Evolutionary conservation across 2,888 invertebrate species (phyloP).

Genomic region (Coelopa pilipes): DNA sequence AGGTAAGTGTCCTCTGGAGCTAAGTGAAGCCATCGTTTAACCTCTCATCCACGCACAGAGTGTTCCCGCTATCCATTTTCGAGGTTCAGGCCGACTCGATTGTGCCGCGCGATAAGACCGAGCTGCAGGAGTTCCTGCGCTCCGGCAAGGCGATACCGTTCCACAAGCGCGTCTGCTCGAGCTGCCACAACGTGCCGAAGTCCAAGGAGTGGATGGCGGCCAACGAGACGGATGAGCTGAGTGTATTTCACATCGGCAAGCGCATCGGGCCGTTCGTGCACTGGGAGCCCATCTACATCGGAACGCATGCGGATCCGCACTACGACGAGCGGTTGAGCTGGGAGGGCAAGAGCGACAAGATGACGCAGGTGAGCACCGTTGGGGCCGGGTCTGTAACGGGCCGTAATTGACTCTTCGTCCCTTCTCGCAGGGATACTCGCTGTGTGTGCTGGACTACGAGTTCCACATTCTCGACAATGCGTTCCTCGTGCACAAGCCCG

Average conservation of each 20-base stretch:
- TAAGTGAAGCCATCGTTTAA: neutral
- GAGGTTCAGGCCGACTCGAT: constrained; percentile 78
- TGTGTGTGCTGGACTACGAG: constrained; percentile 91
- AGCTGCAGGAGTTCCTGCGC: constrained; percentile 77
- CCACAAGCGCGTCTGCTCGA: constrained; percentile 89
- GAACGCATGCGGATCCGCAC: constrained; percentile 86
- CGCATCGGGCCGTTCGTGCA: constrained; percentile 80
- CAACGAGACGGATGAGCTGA: constrained; percentile 75
- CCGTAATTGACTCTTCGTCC: neutral
- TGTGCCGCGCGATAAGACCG: constrained; percentile 80
- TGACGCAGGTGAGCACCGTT: constrained; percentile 82
- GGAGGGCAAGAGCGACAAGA: constrained; percentile 96
- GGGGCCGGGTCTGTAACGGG: too few relatives aligned
- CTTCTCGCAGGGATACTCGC: constrained; percentile 79
- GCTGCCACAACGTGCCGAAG: constrained; percentile 89
- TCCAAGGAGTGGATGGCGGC: constrained; percentile 85
- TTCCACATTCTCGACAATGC: constrained; percentile 93
- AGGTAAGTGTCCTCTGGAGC: constrained; percentile 58
- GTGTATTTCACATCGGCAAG: constrained; percentile 86
- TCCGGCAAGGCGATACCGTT: constrained; percentile 88
- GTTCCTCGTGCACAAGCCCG: constrained; percentile 92
- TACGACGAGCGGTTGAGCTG: constrained; percentile 93
- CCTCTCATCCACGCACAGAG: constrained; percentile 69
- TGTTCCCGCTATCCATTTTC: constrained; percentile 89
- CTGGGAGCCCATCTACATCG: constrained; percentile 95